phyloP scores from a whole-genome alignment of 2,797 vertebrate species.

The Eleutherodactylus coqui region DNA sequence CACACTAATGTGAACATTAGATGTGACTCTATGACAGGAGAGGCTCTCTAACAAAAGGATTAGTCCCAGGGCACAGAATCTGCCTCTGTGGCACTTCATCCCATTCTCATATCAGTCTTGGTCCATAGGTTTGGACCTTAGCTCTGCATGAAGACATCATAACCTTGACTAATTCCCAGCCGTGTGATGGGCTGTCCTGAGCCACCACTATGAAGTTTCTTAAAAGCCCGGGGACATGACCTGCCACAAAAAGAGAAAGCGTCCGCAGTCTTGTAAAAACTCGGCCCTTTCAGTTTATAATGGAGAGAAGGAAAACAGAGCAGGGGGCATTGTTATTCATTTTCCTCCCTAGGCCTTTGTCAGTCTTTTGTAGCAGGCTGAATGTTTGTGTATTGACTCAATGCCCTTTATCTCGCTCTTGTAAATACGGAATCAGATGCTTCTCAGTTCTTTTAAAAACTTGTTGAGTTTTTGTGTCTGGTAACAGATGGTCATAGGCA shows the following conservation, averaged over 20 bases:
- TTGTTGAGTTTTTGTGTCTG: conserved; percentile 53
- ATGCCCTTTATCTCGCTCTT: conserved; percentile 62
- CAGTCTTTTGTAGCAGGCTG: conserved; percentile 64
- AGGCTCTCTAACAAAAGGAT: too few species aligned
- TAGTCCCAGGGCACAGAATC: too few species aligned
- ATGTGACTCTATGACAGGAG: too few species aligned
- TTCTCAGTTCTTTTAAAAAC: conserved; percentile 64
- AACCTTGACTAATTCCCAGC: conserved; percentile 69
- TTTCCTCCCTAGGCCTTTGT: conserved; percentile 62
- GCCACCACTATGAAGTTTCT: conserved; percentile 63
- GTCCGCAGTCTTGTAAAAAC: conserved; percentile 63
- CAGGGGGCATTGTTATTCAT: conserved; percentile 55
- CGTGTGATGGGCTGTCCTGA: conserved; percentile 65
- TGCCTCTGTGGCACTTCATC: background rate
- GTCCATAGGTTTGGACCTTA: background rate
- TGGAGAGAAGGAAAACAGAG: conserved; percentile 50
- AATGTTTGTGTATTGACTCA: conserved; percentile 70
- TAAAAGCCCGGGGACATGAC: conserved; percentile 69
- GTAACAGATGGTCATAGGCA: conserved; percentile 30
- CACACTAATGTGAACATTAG: too few species aligned
- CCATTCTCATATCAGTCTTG: background rate
- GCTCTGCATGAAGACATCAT: conserved; percentile 70
- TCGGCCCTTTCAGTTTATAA: conserved; percentile 72
- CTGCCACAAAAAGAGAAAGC: conserved; percentile 68
- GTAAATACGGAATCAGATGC: conserved; percentile 67